These are phyloP conservation scores for Pygmarrhopalites habei DNA, from an alignment of 1,140 invertebrate species.

Conservation along the genomic window DNA sequence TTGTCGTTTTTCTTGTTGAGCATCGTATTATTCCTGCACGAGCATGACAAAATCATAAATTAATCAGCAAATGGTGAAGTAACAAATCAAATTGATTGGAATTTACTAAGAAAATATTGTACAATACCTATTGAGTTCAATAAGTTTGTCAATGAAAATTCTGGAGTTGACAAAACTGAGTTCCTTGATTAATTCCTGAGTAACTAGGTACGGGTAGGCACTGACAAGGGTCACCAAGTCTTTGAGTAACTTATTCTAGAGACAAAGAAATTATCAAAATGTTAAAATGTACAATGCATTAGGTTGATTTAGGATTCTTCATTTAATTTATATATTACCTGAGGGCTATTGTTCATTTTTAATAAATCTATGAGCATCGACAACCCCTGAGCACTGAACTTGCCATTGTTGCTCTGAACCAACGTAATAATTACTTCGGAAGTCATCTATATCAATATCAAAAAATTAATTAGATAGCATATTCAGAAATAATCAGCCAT, in stretches of 20 bases:
- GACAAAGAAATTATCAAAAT: too few species aligned
- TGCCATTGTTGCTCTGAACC: constrained; percentile 1
- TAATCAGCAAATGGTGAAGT: too few species aligned
- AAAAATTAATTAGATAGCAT: too few species aligned
- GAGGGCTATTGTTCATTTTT: constrained; percentile 20
- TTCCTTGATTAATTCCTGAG: constrained; percentile 25
- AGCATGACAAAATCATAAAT: too few species aligned
- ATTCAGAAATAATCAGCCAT: too few species aligned
- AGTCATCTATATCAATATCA: too few species aligned
- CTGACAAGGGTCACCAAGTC: constrained; percentile 24
- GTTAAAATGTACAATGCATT: too few species aligned
- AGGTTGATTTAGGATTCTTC: too few species aligned
- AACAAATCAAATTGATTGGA: too few species aligned
- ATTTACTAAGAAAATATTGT: too few species aligned
- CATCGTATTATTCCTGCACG: constrained; percentile 2
- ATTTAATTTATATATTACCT: too few species aligned
- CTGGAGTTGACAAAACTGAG: constrained; percentile 8
- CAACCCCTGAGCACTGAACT: constrained; percentile 14
- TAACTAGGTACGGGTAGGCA: constrained; percentile 20
- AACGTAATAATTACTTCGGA: constrained; percentile 1
- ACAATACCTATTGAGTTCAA: constrained; percentile 15
- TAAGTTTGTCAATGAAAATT: constrained; percentile 28
- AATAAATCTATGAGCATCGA: constrained; percentile 25
- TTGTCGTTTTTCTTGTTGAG: constrained; percentile 13
- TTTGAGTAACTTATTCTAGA: constrained; percentile 29